Percentiles rank a stretch among this genome's conserved stretches.
phyloP scores from a whole-genome alignment of 1,140 invertebrate genomes.

The Glomeris maerens region DNA sequence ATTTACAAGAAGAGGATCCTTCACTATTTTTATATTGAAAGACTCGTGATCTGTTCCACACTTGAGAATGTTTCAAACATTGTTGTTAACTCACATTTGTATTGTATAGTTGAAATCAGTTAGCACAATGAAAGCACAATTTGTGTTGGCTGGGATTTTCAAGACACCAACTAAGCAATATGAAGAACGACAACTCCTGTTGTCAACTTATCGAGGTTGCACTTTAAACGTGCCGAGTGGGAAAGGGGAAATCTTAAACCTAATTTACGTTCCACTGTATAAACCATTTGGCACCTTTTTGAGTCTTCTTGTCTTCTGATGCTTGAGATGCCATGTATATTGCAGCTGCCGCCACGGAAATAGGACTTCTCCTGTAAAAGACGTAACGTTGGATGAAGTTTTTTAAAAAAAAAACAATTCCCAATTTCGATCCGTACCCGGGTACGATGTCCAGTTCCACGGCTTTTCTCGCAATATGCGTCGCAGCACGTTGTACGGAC shows the following conservation, averaged over 20 bases:
- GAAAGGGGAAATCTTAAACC: too few relatives aligned
- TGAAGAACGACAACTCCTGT: too few relatives aligned
- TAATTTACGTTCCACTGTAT: too few relatives aligned
- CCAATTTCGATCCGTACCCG: too few relatives aligned
- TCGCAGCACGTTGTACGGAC: constrained; percentile 86
- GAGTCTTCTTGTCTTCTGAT: constrained; percentile 83
- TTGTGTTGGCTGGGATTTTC: too few relatives aligned
- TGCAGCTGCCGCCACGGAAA: constrained; percentile 95
- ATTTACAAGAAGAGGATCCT: too few relatives aligned
- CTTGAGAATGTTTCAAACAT: too few relatives aligned
- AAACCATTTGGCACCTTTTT: constrained; percentile 44
- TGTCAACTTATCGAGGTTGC: too few relatives aligned
- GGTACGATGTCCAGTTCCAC: constrained; percentile 95
- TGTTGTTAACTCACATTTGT: neutral
- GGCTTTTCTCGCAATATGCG: constrained; percentile 89
- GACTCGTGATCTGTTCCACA: too few relatives aligned
- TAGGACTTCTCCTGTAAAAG: constrained; percentile 69
- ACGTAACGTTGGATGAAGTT: neutral
- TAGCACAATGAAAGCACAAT: neutral
- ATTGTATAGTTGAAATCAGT: neutral
- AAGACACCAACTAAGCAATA: too few relatives aligned
- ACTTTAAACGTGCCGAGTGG: too few relatives aligned
- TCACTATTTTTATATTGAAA: too few relatives aligned
- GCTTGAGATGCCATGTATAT: constrained; percentile 99
- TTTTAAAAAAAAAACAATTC: constrained; percentile 6